Evolutionary conservation across 2,113 vertebrate genomes (phyloP), one percentile per base, ranked within the genome.

Genomic region (Lipotes vexillifer): DNA sequence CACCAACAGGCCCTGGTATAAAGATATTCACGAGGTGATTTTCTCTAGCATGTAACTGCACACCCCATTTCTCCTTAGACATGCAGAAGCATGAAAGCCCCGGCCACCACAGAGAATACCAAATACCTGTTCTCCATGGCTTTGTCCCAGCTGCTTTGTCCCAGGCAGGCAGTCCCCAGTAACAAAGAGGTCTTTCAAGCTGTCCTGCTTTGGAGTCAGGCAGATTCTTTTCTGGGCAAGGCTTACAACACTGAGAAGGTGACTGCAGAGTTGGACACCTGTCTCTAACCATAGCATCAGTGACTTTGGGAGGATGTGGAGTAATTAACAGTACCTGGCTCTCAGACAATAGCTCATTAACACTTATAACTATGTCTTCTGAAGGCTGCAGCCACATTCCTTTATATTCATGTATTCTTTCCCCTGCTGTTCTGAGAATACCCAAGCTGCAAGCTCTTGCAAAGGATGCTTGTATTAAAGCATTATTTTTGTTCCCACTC

Each of bases 341-440:
- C 96, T 92, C 93, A 80, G 97, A 89, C 78, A 81, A 87, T 97
- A 94, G 97, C 98, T 98, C 97, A 94, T 98, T 98, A 98, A 97
- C 97, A 98, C 97, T 98, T 97, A 77, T 20, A 93, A 96, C 90
- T 95, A 92, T 75, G 44, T 97, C 95, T 94, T 96, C 89, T 89
- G 75, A 96, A 86, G 95, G 94, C 84, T 94, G 82, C 44, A 88
- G 90, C 71, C 71, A 25, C 80, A 68, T 83, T 98, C 74, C 96
- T 99, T 98, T 94, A 93, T 97, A 98, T 98, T 98, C 97, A 98
- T 98, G 68, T 97, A 97, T 98, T 98, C 97, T 94, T 96, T 41
- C 72, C 95, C 98, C 97, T 92, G 96, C 97, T 98, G 98, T 96
- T 98, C 96, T 23, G 97, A 98, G 98, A 97, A 96, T 77, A 93